Conservation (phyloP, 2,888 invertebrate species). For the Heliconius aoede region DNA sequence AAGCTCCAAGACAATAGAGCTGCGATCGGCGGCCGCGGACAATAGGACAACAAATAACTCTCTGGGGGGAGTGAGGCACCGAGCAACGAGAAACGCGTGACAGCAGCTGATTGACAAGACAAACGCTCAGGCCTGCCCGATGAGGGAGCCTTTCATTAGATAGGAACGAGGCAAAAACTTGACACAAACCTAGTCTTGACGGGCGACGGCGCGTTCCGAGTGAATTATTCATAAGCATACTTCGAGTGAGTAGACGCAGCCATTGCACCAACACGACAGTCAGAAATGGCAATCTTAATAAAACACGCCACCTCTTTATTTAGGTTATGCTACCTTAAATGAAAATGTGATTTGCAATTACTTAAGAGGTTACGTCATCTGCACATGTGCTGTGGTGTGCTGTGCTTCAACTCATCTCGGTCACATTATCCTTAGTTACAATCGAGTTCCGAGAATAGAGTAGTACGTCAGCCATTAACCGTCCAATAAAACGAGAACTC, state of each 20-base stretch:
- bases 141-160: conserved; percentile 74
- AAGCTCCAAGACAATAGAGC: conserved; percentile 76
- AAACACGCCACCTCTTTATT: conserved; percentile 49
- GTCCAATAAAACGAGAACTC: conserved; percentile 37
- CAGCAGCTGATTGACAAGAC: conserved; percentile 77
- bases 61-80: conserved; percentile 66
- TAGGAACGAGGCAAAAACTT: conserved; percentile 67
- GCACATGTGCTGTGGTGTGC: background rate
- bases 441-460: conserved; percentile 37
- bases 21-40: conserved; percentile 71
- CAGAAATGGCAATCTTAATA: conserved; percentile 52
- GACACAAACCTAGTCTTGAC: conserved; percentile 54
- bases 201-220: conserved; percentile 55
- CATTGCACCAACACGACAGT: conserved; percentile 49
- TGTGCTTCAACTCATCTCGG: conserved; percentile 57
- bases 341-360: conserved; percentile 36
- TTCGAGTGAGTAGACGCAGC: conserved; percentile 47
- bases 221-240: conserved; percentile 73
- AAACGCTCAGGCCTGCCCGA: conserved; percentile 69
- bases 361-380: conserved; percentile 29
- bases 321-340: conserved; percentile 47
- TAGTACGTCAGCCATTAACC: conserved; percentile 31
- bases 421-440: conserved; percentile 55
- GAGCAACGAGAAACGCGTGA: conserved; percentile 57
- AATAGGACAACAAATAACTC: conserved; percentile 80